Evolutionary conservation across 1,140 invertebrate species (phyloP), one percentile per base, ranked within the genome.

Genomic region (Calliopsis andreniformis): DNA sequence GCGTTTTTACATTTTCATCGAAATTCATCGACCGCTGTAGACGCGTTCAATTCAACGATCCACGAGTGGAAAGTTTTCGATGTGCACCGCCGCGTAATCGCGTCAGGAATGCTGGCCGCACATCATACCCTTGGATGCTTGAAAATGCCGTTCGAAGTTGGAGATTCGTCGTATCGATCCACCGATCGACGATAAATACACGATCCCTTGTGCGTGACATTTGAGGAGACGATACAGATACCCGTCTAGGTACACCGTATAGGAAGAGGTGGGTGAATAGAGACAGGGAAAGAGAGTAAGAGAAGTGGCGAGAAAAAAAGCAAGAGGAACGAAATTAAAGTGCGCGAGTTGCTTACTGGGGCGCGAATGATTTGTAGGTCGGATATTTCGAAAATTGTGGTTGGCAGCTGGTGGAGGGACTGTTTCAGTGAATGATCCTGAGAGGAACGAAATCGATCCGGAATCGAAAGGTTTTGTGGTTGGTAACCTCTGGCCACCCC

Each of bases 311-410:
- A 3, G 55, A 49, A 53, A 28, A 12, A 25, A 30, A 16, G n/a
- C n/a, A 53, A 5, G 28, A 14, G 62, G 45, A 55, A 66, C n/a
- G 70, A 55, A 55, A 66, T 73, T 73, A 51, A 56, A 73, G 61
- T 72, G 70, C 59, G 56, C 69, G 58, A 20, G 68, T 49, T 70
- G 56, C 28, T 71, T 62, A 39, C 59, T 23, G 61, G 35, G 49
- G 32, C 69, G 61, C 70, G 71, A 73, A 64, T 64, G 70, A 64
- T 64, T 72, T 72, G 47, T 53, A 53, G 59, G 47, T 64, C 59
- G 70, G 47, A 64, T 72, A 72, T 72, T 63, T 72, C 20, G 58
- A 39, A 71, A 72, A 72, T 72, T 63, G 69, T 32, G 61, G 51
- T 35, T 35, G 28, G 35, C 47, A 42, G 30, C 35, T 53, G 47